Conservation (phyloP, 2,888 invertebrate species). For the Rosalia funebris region DNA sequence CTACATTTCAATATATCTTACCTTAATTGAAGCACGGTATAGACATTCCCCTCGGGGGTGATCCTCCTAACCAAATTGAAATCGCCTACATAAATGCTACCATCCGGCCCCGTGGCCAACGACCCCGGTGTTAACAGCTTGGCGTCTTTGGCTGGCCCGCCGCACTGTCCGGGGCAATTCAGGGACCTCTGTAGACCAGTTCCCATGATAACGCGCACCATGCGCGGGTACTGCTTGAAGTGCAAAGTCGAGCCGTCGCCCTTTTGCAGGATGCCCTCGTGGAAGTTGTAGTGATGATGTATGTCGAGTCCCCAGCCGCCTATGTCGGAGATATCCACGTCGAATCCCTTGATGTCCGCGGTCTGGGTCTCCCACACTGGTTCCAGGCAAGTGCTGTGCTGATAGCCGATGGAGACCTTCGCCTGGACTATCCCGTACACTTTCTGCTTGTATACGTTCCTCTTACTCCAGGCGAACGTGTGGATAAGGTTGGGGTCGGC, state of each 20-base stretch:
- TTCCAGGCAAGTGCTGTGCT: conserved; percentile 86
- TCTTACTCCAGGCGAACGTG: conserved; percentile 97
- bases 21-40: conserved; percentile 89
- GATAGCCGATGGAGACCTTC: conserved; percentile 88
- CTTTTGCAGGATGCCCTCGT: conserved; percentile 97
- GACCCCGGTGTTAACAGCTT: conserved; percentile 92
- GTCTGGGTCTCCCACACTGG: conserved; percentile 97
- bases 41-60: conserved; percentile 88
- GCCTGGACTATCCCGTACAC: conserved; percentile 90
- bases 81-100: conserved; percentile 96
- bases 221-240: conserved; percentile 90
- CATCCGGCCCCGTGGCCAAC: conserved; percentile 94
- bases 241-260: conserved; percentile 92
- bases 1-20: conserved; percentile 58
- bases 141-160: conserved; percentile 86
- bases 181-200: conserved; percentile 87
- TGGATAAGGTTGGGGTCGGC: conserved; percentile 95
- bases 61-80: conserved; percentile 93
- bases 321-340: conserved; percentile 95
- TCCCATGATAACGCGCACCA: conserved; percentile 92
- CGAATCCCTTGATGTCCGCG: conserved; percentile 90
- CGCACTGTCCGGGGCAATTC: conserved; percentile 87
- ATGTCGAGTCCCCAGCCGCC: conserved; percentile 98
- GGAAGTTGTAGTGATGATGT: conserved; percentile 98
- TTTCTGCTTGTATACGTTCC: conserved; percentile 97